Conservation (phyloP, 2,888 invertebrate genomes). For the Zaprionus obscuricornis region DNA sequence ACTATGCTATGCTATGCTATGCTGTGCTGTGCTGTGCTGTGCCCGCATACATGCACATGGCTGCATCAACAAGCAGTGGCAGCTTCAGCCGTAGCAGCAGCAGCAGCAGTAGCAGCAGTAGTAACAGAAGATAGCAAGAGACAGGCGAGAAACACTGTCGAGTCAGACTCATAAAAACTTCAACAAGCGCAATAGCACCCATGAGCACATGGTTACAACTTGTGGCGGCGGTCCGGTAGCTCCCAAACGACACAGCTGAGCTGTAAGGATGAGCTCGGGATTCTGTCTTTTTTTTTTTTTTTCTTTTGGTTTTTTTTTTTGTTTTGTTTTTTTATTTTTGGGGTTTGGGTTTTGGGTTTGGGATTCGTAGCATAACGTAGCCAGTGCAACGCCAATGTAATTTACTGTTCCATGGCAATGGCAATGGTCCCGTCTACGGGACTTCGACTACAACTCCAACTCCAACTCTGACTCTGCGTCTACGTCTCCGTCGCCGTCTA, state of each 20-base stretch:
- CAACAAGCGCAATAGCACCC: conserved; percentile 75
- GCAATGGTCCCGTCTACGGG: conserved; percentile 5
- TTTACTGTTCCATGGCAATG: conserved; percentile 57
- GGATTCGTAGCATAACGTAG: conserved; percentile 10
- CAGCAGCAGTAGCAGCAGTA: background rate
- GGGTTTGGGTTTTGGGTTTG: no score
- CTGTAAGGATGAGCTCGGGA: background rate
- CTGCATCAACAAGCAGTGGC: conserved; percentile 17
- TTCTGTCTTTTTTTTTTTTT: no score
- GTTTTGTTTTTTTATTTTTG: no score
- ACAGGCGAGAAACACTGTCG: conserved; percentile 4
- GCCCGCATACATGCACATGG: conserved; percentile 38
- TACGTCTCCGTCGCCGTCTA: no score
- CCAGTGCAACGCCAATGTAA: conserved; percentile 45
- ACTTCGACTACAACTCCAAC: no score
- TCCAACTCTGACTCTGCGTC: no score
- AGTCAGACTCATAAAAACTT: conserved; percentile 73
- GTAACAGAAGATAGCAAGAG: background rate
- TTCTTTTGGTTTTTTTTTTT: no score
- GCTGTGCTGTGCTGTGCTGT: no score
- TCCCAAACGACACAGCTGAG: conserved; percentile 20
- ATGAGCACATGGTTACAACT: conserved; percentile 69
- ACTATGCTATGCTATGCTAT: no score
- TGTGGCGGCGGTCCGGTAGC: conserved; percentile 51
- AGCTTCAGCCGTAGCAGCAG: background rate